Conservation (phyloP, 2,797 vertebrate genomes). For the Phrynocephalus guinanensis region DNA sequence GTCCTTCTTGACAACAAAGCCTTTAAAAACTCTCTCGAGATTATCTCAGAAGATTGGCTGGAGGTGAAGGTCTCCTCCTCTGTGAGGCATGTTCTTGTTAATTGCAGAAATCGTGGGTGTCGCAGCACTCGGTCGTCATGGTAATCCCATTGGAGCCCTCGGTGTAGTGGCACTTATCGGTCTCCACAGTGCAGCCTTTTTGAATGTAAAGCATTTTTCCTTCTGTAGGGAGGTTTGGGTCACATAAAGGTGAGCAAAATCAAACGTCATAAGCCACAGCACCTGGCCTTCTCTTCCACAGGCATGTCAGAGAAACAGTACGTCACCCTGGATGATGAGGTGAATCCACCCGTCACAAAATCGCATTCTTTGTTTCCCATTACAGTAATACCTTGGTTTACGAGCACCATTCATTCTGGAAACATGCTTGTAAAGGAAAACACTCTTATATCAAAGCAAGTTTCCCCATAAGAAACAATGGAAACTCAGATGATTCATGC, state of each 20-base stretch:
- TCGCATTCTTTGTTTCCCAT: background rate
- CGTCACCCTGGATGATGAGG: background rate
- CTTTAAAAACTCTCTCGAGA: background rate
- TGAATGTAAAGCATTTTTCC: background rate
- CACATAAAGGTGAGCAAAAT: background rate
- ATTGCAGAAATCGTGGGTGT: background rate
- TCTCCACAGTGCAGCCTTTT: background rate
- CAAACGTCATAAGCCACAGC: background rate
- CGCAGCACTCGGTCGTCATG: background rate
- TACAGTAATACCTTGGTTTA: background rate
- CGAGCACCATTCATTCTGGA: too few relatives aligned
- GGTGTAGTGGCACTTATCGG: background rate
- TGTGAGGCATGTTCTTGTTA: background rate
- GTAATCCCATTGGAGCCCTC: background rate
- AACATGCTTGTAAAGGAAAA: too few relatives aligned
- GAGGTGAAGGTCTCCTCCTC: background rate
- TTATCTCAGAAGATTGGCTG: background rate
- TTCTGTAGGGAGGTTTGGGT: background rate
- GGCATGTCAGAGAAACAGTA: background rate
- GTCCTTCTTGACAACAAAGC: background rate
- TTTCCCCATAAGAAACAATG: too few relatives aligned
- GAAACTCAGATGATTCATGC: too few relatives aligned
- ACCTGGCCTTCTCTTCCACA: background rate
- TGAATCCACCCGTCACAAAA: background rate
- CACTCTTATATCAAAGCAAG: too few relatives aligned